These are phyloP conservation scores for Pipra filicauda DNA, from an alignment of 2,113 vertebrate species.

Conservation along the genomic window DNA sequence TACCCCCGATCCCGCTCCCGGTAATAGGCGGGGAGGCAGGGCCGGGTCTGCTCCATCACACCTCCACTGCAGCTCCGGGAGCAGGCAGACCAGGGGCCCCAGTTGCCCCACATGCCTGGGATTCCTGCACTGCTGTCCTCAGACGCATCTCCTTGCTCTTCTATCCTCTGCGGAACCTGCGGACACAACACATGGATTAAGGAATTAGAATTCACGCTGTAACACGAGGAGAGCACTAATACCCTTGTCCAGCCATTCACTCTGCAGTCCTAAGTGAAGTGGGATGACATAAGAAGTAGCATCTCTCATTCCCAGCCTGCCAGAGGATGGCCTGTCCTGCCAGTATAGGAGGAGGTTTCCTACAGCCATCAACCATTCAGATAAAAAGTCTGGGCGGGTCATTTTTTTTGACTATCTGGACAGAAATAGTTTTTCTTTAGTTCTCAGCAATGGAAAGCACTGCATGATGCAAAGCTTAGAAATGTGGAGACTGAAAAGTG, in stretches of 20 bases:
- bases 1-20: slow-evolving; percentile 25
- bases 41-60: slow-evolving; percentile 86
- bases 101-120: slow-evolving; percentile 85
- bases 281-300: fast-evolving
- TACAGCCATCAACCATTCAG: not conserved
- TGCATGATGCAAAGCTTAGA: not conserved
- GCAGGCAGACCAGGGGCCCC: slow-evolving; percentile 91
- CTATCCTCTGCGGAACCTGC: slow-evolving; percentile 86
- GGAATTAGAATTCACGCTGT: not conserved
- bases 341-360: not conserved
- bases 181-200: not conserved
- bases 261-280: not conserved
- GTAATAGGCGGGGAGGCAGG: slow-evolving; percentile 81
- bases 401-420: not conserved
- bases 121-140: slow-evolving; percentile 61
- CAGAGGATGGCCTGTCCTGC: not conserved
- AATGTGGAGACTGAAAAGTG: not conserved
- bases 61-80: slow-evolving; percentile 88
- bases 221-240: fast-evolving
- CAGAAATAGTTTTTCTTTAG: not conserved
- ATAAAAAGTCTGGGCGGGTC: not conserved
- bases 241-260: not conserved
- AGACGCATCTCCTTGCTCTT: slow-evolving; percentile 57
- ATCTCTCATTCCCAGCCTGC: not conserved
- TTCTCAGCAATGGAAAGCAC: not conserved